Percentiles rank a stretch among this genome's conserved stretches.
phyloP scores from a whole-genome alignment of 64 coral and sea anemone species.

The Stichodactyla mertensii region DNA sequence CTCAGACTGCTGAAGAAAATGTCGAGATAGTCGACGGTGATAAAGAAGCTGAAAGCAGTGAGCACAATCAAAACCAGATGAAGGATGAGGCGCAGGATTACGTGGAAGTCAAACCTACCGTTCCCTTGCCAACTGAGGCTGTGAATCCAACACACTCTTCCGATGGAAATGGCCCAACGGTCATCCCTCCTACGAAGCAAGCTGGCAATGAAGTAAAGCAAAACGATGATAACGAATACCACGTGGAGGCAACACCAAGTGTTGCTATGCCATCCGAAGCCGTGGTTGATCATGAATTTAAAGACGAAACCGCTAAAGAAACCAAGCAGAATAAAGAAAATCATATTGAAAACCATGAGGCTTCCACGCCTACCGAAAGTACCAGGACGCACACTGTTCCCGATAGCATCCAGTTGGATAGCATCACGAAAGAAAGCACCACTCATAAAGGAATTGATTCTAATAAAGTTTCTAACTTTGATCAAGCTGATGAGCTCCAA shows the following conservation, averaged over 20 bases:
- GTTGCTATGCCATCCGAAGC: neutral
- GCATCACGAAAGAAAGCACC: neutral
- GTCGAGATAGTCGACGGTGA: neutral
- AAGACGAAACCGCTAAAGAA: too few species aligned
- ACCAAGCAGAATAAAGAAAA: too few species aligned
- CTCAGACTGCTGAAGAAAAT: neutral
- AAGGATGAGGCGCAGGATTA: neutral
- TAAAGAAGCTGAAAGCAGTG: neutral
- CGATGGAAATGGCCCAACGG: neutral
- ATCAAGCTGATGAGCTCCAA: neutral
- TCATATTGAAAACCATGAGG: neutral
- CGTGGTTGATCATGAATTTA: too few species aligned
- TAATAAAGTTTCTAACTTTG: neutral
- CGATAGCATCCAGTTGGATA: neutral
- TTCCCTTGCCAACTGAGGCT: neutral
- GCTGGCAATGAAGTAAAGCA: neutral
- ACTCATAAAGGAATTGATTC: neutral
- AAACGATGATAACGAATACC: neutral
- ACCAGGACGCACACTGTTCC: neutral
- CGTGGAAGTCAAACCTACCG: neutral
- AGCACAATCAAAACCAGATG: neutral
- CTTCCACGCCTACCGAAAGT: neutral
- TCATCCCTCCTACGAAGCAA: neutral
- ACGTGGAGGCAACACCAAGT: neutral
- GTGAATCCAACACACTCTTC: neutral